Evolutionary conservation across 2,797 vertebrate species (phyloP), one percentile per base, ranked within the genome.

Genomic region (Pipistrellus pipistrellus): DNA sequence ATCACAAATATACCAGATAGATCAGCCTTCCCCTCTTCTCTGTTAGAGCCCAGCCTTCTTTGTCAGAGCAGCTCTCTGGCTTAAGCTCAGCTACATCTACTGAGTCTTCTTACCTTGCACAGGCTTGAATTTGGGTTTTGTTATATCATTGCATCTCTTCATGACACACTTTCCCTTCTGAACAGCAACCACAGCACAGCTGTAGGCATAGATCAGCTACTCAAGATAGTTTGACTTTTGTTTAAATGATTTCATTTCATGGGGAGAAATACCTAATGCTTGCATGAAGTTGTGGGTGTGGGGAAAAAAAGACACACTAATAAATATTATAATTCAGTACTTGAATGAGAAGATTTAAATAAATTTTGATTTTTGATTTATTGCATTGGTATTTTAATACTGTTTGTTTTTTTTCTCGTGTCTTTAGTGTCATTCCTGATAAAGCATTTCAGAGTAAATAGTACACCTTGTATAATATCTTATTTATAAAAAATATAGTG

Each of bases 141-240:
- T 55, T 44, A 73, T 0, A 25, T 8, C 10, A 11, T 51, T 4
- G 0, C 27, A 5, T 35, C 4, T 5, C 53, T 30, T 38, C 4
- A 10, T 13, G 35, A 64, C 11, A 15, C 6, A 20, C 0, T 6
- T 32, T 30, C 11, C 1, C 1, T 66, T 64, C 4, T 3, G 12
- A 55, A 41, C 69, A n/a, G 0, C 64, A 38, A 13, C 32, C 71
- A 15, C 10, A 38, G 30, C 18, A 14, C 35, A 20, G 3, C 0
- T 4, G 0, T 6, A 59, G n/a, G 2, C 12, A 23, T 23, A 80
- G 53, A 46, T 71, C 17, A 88, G 25, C 9, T 46, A 20, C 20
- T 48, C 6, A 8, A 7, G 55, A 27, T 4, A 44, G 21, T 62
- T 25, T 7, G 7, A 41, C 11, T 94, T 77, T 13, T 73, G 14